Conservation (phyloP, 1,140 invertebrate species). For the Lepidurus arcticus region DNA sequence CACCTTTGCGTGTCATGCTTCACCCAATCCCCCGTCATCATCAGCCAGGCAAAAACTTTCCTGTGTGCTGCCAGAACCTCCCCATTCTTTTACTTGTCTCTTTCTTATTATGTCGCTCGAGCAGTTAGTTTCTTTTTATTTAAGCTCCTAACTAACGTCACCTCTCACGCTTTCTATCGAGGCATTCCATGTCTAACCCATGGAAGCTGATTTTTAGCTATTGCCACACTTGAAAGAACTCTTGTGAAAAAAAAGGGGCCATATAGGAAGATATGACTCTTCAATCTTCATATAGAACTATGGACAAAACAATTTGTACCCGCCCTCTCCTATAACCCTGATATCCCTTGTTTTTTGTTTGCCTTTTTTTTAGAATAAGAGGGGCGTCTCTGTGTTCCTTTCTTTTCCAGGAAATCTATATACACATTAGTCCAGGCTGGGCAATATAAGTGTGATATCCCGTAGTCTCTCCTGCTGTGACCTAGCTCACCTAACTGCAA, state of each 20-base stretch:
- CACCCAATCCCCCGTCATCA: conserved; percentile 16
- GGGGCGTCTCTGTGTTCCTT: neutral
- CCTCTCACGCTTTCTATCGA: neutral
- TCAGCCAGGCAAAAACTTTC: neutral
- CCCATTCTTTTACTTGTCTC: neutral
- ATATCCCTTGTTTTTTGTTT: neutral
- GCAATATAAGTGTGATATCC: conserved; percentile 1
- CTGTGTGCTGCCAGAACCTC: neutral
- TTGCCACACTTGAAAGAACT: neutral
- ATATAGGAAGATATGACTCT: no score
- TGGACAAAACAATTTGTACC: neutral
- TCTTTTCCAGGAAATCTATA: neutral
- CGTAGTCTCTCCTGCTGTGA: conserved; percentile 10
- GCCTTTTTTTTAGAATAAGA: neutral
- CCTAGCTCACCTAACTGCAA: neutral
- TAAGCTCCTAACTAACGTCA: neutral
- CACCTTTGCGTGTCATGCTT: conserved; percentile 21
- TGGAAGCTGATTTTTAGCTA: no score
- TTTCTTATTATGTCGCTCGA: neutral
- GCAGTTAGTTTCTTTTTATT: neutral
- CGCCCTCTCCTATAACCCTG: no score
- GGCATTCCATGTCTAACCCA: neutral
- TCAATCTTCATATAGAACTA: no score
- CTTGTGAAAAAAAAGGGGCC: neutral
- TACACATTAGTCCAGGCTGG: neutral